Evolutionary conservation across 2,797 vertebrate species (phyloP).

Genomic region (Benthosema pterotum): DNA sequence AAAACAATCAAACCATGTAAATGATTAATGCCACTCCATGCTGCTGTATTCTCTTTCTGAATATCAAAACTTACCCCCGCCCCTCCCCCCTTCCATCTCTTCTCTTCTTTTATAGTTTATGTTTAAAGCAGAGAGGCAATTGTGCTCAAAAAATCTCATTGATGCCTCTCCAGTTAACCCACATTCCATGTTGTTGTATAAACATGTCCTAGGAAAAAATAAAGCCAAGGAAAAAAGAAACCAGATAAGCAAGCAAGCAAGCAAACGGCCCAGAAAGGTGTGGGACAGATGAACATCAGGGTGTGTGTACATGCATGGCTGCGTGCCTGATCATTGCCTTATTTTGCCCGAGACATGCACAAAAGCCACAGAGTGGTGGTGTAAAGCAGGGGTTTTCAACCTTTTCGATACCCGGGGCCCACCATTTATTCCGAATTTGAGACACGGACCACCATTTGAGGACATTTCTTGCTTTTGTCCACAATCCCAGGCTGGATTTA

Average conservation of each 20-base stretch:
- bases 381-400: no score
- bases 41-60: slow-evolving; percentile 78
- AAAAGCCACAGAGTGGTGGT: slow-evolving; percentile 1
- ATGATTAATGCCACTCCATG: slow-evolving; percentile 79
- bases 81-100: not conserved
- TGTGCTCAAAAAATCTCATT: slow-evolving; percentile 82
- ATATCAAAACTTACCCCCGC: slow-evolving; percentile 68
- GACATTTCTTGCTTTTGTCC: no score
- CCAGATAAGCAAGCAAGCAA: slow-evolving; percentile 31
- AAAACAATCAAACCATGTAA: slow-evolving; percentile 85
- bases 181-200: slow-evolving; percentile 77
- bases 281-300: slow-evolving; percentile 42
- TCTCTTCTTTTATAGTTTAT: slow-evolving; percentile 49
- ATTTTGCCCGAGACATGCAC: slow-evolving; percentile 18
- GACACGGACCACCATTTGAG: no score
- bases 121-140: slow-evolving; percentile 79
- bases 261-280: slow-evolving; percentile 65
- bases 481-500: no score
- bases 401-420: no score
- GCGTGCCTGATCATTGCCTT: not conserved
- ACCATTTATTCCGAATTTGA: no score
- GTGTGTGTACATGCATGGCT: slow-evolving; percentile 27
- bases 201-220: slow-evolving; percentile 73
- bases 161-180: slow-evolving; percentile 82
- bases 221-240: slow-evolving; percentile 48